Evolutionary conservation across 2,888 invertebrate genomes (phyloP), one percentile per base, ranked within the genome.

Genomic region (Corbicula japonica): DNA sequence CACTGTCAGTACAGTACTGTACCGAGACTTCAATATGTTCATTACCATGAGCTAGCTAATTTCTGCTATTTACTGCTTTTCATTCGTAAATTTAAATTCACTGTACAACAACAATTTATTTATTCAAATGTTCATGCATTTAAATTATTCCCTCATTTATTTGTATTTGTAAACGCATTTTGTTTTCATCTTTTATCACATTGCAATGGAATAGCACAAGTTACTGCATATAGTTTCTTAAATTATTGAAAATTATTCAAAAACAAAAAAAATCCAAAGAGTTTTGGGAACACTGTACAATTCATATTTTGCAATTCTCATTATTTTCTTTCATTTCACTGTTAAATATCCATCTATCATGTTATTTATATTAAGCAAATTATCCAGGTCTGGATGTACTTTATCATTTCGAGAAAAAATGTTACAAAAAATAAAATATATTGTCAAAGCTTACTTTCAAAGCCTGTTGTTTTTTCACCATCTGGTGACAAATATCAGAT

Each of bases 321-420:
- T 63, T 62, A 44, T 68, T 15, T 58, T n/a, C 12, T 38, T 68
- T 62, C 54, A 72, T 38, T 58, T 52, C 79, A 76, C 75, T 80
- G 80, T 80, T 72, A 80, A 80, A 80, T 77, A 61, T 58, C 52
- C 76, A 78, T 79, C 69, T 46, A 70, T 76, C 79, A 79, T 83
- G 77, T 83, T 76, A 83, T 83, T 83, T 83, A 83, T 83, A 80
- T 77, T 70, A 52, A 65, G 54, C 63, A 54, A 77, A 76, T 72
- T 79, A 79, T 83, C 83, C 83, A 79, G 72, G 76, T 79, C 18
- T 74, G 83, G 83, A 83, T 83, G 72, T 68, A 76, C 62, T 66
- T 70, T 71, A 76, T 76, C 73, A 83, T 76, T 75, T 66, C 58
- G 56, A 66, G 65, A 76, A 76, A 73, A 62, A 41, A 76, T 66